phyloP scores from a whole-genome alignment of 2,797 vertebrate species.

The Euphonia xanthogaster region DNA sequence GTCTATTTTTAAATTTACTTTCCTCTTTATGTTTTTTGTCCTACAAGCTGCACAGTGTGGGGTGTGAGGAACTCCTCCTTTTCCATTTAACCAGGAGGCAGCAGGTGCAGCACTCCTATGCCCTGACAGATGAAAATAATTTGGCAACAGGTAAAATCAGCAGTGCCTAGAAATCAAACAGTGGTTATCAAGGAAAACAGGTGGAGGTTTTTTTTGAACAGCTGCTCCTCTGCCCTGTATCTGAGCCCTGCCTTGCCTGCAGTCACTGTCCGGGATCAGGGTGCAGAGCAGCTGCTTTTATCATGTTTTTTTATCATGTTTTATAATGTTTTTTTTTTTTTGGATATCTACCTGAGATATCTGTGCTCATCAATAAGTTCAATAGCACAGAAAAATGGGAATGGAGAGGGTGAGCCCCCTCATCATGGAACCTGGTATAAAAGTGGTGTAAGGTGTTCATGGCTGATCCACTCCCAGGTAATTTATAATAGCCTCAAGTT shows the following conservation, averaged over 20 bases:
- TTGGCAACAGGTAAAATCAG: slow-evolving; percentile 19
- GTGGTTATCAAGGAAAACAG: slow-evolving; percentile 25
- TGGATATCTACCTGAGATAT: not conserved
- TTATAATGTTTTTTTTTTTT: not conserved
- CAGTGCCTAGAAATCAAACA: slow-evolving; percentile 29
- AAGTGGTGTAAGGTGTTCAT: not conserved
- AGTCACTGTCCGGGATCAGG: not conserved
- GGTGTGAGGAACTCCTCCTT: not conserved
- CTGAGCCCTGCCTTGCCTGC: not conserved
- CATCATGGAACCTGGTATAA: slow-evolving; percentile 19
- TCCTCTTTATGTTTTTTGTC: not conserved
- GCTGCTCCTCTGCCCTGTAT: not conserved
- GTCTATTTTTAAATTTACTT: slow-evolving; percentile 25
- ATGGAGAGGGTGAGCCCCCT: slow-evolving; percentile 15
- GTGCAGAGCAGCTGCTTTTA: not conserved
- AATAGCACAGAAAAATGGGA: not conserved
- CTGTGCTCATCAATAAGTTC: not conserved
- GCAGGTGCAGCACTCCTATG: slow-evolving; percentile 29
- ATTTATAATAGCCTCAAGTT: slow-evolving; percentile 79
- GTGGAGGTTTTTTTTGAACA: not conserved
- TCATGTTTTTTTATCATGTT: not conserved
- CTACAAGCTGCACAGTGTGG: not conserved
- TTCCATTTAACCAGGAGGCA: slow-evolving; percentile 11
- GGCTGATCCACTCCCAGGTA: slow-evolving; percentile 52
- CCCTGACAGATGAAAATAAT: slow-evolving; percentile 10